Conservation (phyloP, 2,888 invertebrate species). For the Sinotaia quadrata region DNA sequence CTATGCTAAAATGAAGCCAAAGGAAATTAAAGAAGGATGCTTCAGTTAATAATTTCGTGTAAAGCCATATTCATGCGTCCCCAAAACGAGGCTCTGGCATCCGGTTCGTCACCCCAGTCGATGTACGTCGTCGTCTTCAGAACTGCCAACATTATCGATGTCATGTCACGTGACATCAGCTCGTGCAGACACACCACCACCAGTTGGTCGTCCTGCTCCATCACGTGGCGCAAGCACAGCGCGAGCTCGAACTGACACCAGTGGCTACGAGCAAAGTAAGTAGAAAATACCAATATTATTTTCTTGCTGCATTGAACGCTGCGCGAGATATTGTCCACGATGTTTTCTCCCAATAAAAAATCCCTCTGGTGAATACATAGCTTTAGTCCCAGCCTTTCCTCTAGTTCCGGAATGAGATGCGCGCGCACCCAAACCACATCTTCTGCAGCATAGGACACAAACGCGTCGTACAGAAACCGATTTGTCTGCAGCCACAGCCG, state of each 20-base stretch:
- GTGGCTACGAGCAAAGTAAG: slow-evolving; percentile 63
- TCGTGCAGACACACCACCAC: slow-evolving; percentile 80
- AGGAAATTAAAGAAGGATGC: no score
- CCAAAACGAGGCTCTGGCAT: not conserved
- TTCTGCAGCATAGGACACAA: slow-evolving; percentile 80
- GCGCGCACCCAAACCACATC: slow-evolving; percentile 80
- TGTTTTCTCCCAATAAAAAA: slow-evolving; percentile 80
- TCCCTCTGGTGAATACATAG: slow-evolving; percentile 82
- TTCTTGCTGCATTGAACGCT: slow-evolving; percentile 80
- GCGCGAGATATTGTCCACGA: slow-evolving; percentile 81
- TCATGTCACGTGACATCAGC: slow-evolving; percentile 77
- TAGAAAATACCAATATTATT: slow-evolving; percentile 79
- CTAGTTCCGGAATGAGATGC: slow-evolving; percentile 78
- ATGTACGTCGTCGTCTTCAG: slow-evolving; percentile 79
- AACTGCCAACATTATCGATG: slow-evolving; percentile 79
- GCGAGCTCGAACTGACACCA: slow-evolving; percentile 45
- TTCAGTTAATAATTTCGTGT: not conserved
- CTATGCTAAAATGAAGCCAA: no score
- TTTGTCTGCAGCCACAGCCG: no score
- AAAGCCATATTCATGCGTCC: not conserved
- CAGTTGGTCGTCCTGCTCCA: slow-evolving; percentile 60
- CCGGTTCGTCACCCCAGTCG: not conserved
- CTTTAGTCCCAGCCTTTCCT: slow-evolving; percentile 63
- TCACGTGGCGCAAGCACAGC: slow-evolving; percentile 29
- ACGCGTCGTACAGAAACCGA: slow-evolving; percentile 83